phyloP scores from a whole-genome alignment of 92 coral and sea anemone genomes.

The Ricordea florida region DNA sequence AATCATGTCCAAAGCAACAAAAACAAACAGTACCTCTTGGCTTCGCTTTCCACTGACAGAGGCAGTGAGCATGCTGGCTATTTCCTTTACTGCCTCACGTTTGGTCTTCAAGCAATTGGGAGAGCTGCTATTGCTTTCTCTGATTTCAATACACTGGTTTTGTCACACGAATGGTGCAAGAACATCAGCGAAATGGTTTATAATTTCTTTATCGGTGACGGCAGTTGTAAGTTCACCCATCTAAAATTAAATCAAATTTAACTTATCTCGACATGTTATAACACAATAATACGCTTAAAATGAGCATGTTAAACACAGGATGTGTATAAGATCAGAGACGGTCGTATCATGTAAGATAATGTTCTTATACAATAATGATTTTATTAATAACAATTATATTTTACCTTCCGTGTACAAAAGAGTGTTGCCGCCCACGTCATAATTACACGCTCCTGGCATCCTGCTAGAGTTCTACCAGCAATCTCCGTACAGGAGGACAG shows the following conservation, averaged over 20 bases:
- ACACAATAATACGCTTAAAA: neutral
- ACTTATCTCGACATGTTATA: neutral
- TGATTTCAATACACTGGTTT: neutral
- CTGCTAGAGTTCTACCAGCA: neutral
- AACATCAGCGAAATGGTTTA: slow-evolving; percentile 5
- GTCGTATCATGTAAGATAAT: neutral
- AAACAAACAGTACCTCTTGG: neutral
- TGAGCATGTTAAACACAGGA: neutral
- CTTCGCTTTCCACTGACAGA: neutral
- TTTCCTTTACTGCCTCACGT: neutral
- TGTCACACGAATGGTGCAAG: slow-evolving; percentile 9
- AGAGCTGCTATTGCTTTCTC: neutral
- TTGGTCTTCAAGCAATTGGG: neutral
- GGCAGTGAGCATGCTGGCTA: neutral
- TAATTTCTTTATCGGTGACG: neutral
- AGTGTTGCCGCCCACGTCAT: neutral
- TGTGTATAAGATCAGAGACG: neutral
- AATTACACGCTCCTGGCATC: neutral
- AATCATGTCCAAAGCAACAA: neutral
- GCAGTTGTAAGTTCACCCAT: slow-evolving; percentile 24
- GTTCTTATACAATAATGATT: neutral
- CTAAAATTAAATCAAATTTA: neutral
- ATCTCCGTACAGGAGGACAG: slow-evolving; percentile 4
- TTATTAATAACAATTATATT: neutral
- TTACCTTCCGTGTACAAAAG: slow-evolving; percentile 3